Evolutionary conservation across 2,113 vertebrate species (phyloP).

Genomic region (Chrysemys picta): DNA sequence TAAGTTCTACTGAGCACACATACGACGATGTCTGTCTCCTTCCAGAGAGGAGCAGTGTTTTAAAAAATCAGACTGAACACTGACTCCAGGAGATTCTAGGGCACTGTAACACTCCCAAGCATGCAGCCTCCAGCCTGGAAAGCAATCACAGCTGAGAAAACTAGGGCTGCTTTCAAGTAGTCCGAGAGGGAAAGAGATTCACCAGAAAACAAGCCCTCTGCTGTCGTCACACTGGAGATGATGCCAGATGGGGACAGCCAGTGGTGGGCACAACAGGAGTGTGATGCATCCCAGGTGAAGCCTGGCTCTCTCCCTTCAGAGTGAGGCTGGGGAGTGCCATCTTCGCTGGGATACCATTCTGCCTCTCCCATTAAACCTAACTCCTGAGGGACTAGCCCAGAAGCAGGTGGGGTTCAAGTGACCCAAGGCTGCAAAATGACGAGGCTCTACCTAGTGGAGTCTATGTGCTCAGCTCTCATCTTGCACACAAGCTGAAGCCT

Average conservation of each 20-base stretch:
- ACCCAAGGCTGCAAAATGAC: conserved; percentile 9
- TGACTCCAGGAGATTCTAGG: conserved; percentile 6
- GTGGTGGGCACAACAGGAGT: background rate
- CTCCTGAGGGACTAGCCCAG: background rate
- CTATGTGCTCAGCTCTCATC: conserved; percentile 31
- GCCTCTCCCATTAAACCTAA: conserved; percentile 32
- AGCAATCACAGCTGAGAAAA: background rate
- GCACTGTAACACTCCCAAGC: conserved; percentile 8
- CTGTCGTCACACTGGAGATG: background rate
- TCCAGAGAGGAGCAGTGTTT: conserved; percentile 47
- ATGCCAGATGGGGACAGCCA: background rate
- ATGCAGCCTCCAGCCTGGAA: conserved; percentile 21
- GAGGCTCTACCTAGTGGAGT: conserved; percentile 16
- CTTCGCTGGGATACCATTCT: background rate
- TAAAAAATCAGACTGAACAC: conserved; percentile 32
- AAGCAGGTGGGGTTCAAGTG: background rate
- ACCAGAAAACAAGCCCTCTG: conserved; percentile 8
- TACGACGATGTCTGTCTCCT: conserved; percentile 16
- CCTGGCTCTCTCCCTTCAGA: conserved; percentile 18
- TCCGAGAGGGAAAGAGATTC: background rate
- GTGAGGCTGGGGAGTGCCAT: conserved; percentile 1
- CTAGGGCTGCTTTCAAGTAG: background rate
- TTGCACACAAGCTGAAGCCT: conserved; percentile 22
- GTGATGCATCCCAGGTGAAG: background rate
- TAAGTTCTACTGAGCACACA: background rate